Evolutionary conservation across 2,797 vertebrate genomes (phyloP), one percentile per base, ranked within the genome.

Genomic region (Garrulus glandarius): DNA sequence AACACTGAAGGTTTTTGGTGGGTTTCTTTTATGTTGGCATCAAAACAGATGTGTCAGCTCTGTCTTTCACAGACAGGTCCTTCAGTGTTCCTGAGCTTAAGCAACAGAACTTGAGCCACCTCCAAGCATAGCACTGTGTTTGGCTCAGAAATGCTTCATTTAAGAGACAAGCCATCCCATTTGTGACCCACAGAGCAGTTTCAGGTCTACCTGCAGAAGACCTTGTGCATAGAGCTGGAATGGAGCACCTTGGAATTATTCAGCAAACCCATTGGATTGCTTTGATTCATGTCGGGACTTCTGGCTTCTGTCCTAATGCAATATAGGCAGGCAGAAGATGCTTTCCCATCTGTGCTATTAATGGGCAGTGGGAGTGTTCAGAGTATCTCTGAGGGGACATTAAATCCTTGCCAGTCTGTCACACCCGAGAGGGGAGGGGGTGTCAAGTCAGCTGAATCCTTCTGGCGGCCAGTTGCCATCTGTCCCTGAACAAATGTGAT

Each of bases 341-440:
- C 37, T 86, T 86, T 81, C 57, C 46, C 61, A 91, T 86, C 89
- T 93, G 72, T 71, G 61, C 49, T 75, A 22, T 64, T 78, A 68
- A 64, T 29, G 44, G 63, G 52, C 56, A 88, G 26, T 75, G 65
- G n/a, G 39, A 84, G 44, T 39, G 41, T 41, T 93, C 56, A 49
- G 3, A 64, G 53, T 9, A 11, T 27, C 60, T 75, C 80, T 81
- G 80, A 94, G 84, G 91, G 65, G 27, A 37, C 32, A 30, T 64
- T 64, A 91, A 92, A 70, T 71, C 65, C 57, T 39, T 60, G 32
- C 52, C 77, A 88, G 32, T 34, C 61, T 64, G 57, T 81, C 80
- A 60, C 57, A 74, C 32, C 20, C 1, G 0, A 68, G 69, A 16
- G 32, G 29, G 21, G 29, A 68, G 11, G 20, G 39, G 9, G 16